Conservation (phyloP, 2,113 vertebrate species). For the Cyphomyrus plagiostoma region DNA sequence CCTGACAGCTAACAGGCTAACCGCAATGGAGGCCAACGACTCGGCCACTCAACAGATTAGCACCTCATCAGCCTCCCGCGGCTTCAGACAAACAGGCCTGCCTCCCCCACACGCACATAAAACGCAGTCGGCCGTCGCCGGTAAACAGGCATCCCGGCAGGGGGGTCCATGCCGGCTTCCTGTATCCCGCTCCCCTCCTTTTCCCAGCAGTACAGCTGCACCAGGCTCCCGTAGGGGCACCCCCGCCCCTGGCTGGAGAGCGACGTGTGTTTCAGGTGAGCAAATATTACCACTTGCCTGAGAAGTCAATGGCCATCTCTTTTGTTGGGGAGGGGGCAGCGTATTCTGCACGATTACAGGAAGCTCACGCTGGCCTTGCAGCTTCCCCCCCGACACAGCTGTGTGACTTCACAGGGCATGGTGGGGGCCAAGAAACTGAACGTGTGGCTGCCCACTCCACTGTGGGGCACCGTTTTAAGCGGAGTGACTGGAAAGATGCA, state of each 20-base stretch:
- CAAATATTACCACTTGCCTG: conserved; percentile 82
- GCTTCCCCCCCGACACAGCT: conserved; percentile 35
- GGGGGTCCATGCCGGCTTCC: conserved; percentile 63
- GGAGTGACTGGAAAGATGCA: neutral
- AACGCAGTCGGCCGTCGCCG: conserved; percentile 69
- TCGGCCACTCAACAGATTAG: conserved; percentile 66
- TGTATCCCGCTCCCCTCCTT: conserved; percentile 55
- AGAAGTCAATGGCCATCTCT: conserved; percentile 64
- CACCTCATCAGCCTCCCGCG: conserved; percentile 86
- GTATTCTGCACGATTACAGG: conserved; percentile 65
- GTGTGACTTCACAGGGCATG: conserved; percentile 57
- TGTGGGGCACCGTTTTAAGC: too few relatives aligned
- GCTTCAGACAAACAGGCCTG: conserved; percentile 76
- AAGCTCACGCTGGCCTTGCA: conserved; percentile 54
- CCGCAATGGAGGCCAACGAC: conserved; percentile 60
- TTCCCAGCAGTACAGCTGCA: conserved; percentile 64
- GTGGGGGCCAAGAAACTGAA: conserved; percentile 48
- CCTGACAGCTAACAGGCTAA: conserved; percentile 60
- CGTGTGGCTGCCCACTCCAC: neutral
- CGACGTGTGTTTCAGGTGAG: conserved; percentile 76
- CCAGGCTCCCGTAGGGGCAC: conserved; percentile 38
- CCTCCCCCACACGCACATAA: conserved; percentile 47
- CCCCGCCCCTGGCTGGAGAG: conserved; percentile 52
- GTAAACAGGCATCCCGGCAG: conserved; percentile 70
- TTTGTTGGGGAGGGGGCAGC: conserved; percentile 58